Conservation (phyloP, 2,888 invertebrate species). For the Lissonota sp. region DNA sequence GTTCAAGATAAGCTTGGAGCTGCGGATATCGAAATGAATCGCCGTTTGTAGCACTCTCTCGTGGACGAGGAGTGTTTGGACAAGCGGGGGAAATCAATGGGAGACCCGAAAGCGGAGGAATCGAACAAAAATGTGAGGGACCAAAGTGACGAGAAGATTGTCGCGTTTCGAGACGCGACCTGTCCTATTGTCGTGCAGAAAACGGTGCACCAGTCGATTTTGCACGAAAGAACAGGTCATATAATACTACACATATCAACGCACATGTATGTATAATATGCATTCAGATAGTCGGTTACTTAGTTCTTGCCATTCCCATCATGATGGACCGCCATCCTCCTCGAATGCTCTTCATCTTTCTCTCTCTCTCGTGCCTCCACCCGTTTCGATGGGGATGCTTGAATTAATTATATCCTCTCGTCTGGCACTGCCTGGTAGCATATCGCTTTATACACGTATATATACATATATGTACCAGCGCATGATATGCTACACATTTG, state of each 20-base stretch:
- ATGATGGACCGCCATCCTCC: conserved; percentile 50
- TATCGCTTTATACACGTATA: conserved; percentile 2
- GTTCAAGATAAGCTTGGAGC: conserved; percentile 47
- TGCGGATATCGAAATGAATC: conserved; percentile 33
- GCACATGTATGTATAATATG: not conserved
- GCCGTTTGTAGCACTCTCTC: not conserved
- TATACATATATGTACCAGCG: not conserved
- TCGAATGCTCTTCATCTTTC: conserved; percentile 20
- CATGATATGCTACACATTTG: conserved; percentile 13
- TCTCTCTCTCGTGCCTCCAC: no score
- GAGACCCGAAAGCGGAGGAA: conserved; percentile 1
- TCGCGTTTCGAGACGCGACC: conserved; percentile 52
- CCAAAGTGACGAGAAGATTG: conserved; percentile 50
- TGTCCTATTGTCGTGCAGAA: conserved; percentile 38
- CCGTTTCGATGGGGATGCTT: conserved; percentile 41
- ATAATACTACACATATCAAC: conserved; percentile 14
- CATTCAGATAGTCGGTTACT: conserved; percentile 16
- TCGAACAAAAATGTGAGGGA: conserved; percentile 2
- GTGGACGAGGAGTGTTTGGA: no score
- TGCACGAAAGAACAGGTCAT: conserved; percentile 28
- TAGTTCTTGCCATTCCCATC: conserved; percentile 51
- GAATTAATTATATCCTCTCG: conserved; percentile 57
- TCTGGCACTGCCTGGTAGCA: conserved; percentile 18
- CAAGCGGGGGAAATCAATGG: conserved; percentile 19
- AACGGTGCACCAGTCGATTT: conserved; percentile 35